Conservation (phyloP, 53 echinoderm and acorn worm genomes). For the Actinopyga echinites region DNA sequence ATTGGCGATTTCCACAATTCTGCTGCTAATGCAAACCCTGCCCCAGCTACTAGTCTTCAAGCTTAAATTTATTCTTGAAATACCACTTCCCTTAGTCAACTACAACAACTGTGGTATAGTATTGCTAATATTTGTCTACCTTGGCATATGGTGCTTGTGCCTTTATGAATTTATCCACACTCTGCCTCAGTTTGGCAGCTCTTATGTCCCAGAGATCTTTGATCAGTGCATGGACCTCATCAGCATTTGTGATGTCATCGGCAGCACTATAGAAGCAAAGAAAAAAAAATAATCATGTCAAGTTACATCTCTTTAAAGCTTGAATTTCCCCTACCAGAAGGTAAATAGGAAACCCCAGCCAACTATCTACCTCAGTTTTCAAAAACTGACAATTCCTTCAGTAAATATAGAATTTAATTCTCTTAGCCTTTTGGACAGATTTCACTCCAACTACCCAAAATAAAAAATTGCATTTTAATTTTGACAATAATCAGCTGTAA, state of each 20-base stretch:
- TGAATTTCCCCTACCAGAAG: not conserved
- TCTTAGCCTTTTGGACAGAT: too few relatives aligned
- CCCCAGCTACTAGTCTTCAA: too few relatives aligned
- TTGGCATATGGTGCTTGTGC: conserved; percentile 95
- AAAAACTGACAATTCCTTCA: too few relatives aligned
- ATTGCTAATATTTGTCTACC: conserved; percentile 54
- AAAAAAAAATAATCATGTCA: not conserved
- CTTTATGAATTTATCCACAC: conserved; percentile 95
- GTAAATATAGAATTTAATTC: too few relatives aligned
- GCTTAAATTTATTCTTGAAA: too few relatives aligned
- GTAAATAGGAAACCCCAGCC: not conserved
- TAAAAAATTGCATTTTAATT: too few relatives aligned
- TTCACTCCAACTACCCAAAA: too few relatives aligned
- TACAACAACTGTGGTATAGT: too few relatives aligned
- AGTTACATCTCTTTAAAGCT: not conserved
- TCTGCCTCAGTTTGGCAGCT: conserved; percentile 91
- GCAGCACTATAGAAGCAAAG: conserved; percentile 71
- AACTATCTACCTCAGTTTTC: not conserved
- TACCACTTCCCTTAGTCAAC: too few relatives aligned
- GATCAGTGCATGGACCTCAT: conserved; percentile 89
- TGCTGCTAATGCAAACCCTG: too few relatives aligned
- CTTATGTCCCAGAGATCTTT: conserved; percentile 98
- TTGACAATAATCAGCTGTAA: too few relatives aligned
- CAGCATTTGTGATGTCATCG: conserved; percentile 98
- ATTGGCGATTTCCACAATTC: too few relatives aligned